A percentile compares a stretch with the other conserved stretches of the same genome.
These are phyloP conservation scores for Listrodromus nycthemerus DNA, from an alignment of 2,888 invertebrate species.

Conservation along the genomic window DNA sequence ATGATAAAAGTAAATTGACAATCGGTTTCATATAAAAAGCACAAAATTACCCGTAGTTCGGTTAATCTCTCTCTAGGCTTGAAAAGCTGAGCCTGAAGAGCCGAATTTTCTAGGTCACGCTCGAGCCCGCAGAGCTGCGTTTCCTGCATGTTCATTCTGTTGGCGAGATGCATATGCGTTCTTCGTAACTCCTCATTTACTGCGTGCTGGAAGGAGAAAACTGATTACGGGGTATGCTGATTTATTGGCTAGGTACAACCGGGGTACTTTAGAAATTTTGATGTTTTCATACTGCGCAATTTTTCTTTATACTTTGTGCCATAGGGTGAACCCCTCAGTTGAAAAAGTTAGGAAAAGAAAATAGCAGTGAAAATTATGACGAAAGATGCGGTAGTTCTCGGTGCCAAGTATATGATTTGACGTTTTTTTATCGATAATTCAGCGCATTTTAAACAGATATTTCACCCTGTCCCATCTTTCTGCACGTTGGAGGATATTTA, in stretches of 20 bases:
- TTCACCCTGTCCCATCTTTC: background rate
- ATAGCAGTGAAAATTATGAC: background rate
- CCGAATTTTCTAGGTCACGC: slow-evolving; percentile 77
- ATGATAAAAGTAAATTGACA: background rate
- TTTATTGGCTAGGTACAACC: slow-evolving; percentile 21
- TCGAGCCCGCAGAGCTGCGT: slow-evolving; percentile 79
- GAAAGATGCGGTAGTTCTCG: no score
- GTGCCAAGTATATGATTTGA: no score
- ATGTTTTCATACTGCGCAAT: slow-evolving; percentile 25
- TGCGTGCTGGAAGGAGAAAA: slow-evolving; percentile 71
- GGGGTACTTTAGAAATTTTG: slow-evolving; percentile 34
- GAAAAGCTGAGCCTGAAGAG: slow-evolving; percentile 73
- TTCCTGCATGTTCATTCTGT: slow-evolving; percentile 78
- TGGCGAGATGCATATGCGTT: slow-evolving; percentile 77
- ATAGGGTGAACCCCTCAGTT: slow-evolving; percentile 20
- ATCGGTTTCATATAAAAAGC: background rate
- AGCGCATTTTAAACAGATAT: background rate
- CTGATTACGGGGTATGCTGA: slow-evolving; percentile 33
- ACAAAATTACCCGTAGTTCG: slow-evolving; percentile 64
- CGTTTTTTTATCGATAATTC: background rate
- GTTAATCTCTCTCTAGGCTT: slow-evolving; percentile 69
- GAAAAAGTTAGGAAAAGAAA: slow-evolving; percentile 12
- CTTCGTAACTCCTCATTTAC: slow-evolving; percentile 76
- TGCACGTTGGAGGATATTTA: background rate
- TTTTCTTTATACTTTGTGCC: slow-evolving; percentile 1